Conservation (phyloP, 2,797 vertebrate species). For the Lutjanus argentimaculatus region DNA sequence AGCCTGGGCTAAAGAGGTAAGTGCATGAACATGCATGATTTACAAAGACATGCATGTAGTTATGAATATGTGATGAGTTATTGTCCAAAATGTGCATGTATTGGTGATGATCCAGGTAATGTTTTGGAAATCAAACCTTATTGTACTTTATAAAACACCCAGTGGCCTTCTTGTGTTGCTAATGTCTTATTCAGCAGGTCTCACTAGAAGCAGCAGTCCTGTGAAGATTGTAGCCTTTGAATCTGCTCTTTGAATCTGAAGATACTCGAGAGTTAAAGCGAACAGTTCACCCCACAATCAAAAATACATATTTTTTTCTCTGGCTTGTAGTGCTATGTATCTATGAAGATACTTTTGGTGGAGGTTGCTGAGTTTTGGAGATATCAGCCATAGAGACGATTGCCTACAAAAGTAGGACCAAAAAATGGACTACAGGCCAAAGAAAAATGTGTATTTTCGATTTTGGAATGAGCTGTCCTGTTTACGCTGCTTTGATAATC, state of each 20-base stretch:
- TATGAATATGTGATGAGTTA: not conserved
- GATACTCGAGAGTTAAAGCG: not conserved
- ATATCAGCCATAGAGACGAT: too few relatives aligned
- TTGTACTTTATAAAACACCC: not conserved
- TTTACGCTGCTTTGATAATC: constrained; percentile 6
- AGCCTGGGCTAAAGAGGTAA: constrained; percentile 96
- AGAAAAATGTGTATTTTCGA: too few relatives aligned
- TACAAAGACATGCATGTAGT: constrained; percentile 12
- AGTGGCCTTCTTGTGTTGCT: constrained; percentile 30
- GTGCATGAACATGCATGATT: constrained; percentile 25
- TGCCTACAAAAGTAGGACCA: too few relatives aligned
- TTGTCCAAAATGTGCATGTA: not conserved
- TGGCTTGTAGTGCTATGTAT: too few relatives aligned
- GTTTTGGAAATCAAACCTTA: not conserved
- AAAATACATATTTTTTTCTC: too few relatives aligned
- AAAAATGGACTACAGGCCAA: too few relatives aligned
- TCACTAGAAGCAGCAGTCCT: constrained; percentile 13
- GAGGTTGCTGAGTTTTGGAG: too few relatives aligned
- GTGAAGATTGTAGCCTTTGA: not conserved
- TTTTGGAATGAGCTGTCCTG: too few relatives aligned
- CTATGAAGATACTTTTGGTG: too few relatives aligned
- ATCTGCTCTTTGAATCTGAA: constrained; percentile 14
- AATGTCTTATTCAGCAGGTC: constrained; percentile 50
- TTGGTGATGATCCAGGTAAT: not conserved
- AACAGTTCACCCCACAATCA: too few relatives aligned